These are phyloP conservation scores for Sebastes steindachneri DNA, from an alignment of 2,797 vertebrate species.

Conservation along the genomic window DNA sequence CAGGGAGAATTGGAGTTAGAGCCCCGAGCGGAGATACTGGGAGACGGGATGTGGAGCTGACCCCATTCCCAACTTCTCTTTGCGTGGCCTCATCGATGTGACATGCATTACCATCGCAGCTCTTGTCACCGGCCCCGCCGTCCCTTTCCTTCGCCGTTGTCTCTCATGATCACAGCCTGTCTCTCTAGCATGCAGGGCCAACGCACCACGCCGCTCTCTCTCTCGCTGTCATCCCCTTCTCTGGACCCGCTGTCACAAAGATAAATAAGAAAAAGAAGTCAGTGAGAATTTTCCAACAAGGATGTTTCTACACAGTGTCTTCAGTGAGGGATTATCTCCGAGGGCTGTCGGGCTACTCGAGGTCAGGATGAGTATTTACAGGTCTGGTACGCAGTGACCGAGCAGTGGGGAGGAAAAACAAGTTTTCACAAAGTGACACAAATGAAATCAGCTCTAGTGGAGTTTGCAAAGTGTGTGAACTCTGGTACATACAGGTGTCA, in stretches of 20 bases:
- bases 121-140: slow-evolving; percentile 51
- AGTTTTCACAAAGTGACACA: slow-evolving; percentile 35
- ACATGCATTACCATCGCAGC: slow-evolving; percentile 73
- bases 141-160: slow-evolving; percentile 42
- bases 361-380: slow-evolving; percentile 61
- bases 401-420: neutral
- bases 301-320: slow-evolving; percentile 46
- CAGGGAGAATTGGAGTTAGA: slow-evolving; percentile 40
- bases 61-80: slow-evolving; percentile 68
- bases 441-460: slow-evolving; percentile 36
- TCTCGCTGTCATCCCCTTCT: slow-evolving; percentile 40
- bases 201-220: slow-evolving; percentile 25
- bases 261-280: slow-evolving; percentile 69
- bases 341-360: slow-evolving; percentile 41
- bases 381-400: slow-evolving; percentile 23
- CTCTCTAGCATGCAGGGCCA: slow-evolving; percentile 34
- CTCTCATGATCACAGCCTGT: slow-evolving; percentile 66
- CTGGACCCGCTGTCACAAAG: slow-evolving; percentile 58
- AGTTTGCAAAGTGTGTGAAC: slow-evolving; percentile 25
- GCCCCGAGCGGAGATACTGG: slow-evolving; percentile 30
- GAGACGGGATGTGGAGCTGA: slow-evolving; percentile 57
- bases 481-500: slow-evolving; percentile 41
- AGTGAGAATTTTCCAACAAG: slow-evolving; percentile 67
- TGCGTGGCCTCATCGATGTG: slow-evolving; percentile 79
- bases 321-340: slow-evolving; percentile 64